phyloP scores from a whole-genome alignment of 35 echinoderm and acorn worm species.

The Amphiura filiformis region DNA sequence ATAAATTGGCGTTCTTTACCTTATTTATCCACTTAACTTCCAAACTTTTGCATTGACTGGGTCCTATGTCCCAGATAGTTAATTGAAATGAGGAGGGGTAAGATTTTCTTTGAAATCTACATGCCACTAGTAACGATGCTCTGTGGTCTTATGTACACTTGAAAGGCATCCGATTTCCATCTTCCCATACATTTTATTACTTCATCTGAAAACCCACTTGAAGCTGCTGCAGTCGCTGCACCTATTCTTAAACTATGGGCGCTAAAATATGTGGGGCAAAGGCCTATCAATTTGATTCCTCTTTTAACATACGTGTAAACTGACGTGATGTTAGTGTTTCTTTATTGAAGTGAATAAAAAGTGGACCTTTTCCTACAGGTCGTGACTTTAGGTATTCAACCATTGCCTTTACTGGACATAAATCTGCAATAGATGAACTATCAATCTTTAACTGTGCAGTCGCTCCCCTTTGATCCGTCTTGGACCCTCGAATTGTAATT shows the following conservation, averaged over 20 bases:
- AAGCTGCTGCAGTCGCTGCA: background rate
- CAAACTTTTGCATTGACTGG: no score
- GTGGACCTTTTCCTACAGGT: background rate
- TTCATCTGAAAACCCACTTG: background rate
- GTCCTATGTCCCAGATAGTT: no score
- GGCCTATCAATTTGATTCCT: background rate
- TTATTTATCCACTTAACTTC: no score
- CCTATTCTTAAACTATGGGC: background rate
- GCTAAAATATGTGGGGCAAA: background rate
- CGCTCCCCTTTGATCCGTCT: background rate
- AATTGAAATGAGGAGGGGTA: no score
- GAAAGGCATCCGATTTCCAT: background rate
- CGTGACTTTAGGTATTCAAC: background rate
- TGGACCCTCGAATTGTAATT: background rate
- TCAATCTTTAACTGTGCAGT: background rate
- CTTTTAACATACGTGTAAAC: background rate
- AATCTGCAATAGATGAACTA: background rate
- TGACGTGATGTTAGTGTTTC: background rate
- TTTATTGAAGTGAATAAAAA: background rate
- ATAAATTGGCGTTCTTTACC: no score
- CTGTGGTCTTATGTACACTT: background rate
- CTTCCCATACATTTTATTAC: background rate
- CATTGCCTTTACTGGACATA: background rate
- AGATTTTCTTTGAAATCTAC: no score
- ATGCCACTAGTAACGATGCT: no score